Conservation (phyloP, 2,888 invertebrate genomes). For the Lottia gigantea region DNA sequence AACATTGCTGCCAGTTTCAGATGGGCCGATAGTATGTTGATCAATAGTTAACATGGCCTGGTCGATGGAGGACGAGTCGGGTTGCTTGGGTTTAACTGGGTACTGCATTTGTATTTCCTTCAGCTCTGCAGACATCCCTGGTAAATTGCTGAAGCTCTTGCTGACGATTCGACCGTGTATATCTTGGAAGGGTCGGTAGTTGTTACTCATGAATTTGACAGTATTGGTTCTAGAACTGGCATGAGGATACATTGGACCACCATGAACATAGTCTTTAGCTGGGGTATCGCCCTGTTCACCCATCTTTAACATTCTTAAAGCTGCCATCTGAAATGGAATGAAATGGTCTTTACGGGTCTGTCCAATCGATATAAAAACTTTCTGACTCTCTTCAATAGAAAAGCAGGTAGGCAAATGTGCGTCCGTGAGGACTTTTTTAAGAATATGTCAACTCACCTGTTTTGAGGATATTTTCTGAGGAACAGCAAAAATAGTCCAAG, state of each 20-base stretch:
- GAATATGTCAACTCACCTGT: constrained; percentile 32
- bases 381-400: too few species aligned
- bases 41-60: not conserved
- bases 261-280: not conserved
- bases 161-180: constrained; percentile 6
- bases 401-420: too few species aligned
- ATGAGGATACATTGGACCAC: not conserved
- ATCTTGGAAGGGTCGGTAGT: constrained; percentile 16
- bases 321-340: not conserved
- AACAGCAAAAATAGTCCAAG: constrained; percentile 54
- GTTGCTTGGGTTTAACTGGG: not conserved
- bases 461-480: constrained; percentile 39
- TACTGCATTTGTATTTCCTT: too few species aligned
- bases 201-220: constrained; percentile 14
- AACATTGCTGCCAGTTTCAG: not conserved
- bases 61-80: not conserved
- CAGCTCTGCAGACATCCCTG: not conserved
- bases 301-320: constrained; percentile 4
- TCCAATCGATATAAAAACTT: too few species aligned
- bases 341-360: not conserved
- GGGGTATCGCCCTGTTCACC: not conserved
- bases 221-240: not conserved
- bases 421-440: too few species aligned
- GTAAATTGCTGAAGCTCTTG: constrained; percentile 13
- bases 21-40: not conserved